Evolutionary conservation across 1,140 invertebrate genomes (phyloP).

Genomic region (Formica selysi): DNA sequence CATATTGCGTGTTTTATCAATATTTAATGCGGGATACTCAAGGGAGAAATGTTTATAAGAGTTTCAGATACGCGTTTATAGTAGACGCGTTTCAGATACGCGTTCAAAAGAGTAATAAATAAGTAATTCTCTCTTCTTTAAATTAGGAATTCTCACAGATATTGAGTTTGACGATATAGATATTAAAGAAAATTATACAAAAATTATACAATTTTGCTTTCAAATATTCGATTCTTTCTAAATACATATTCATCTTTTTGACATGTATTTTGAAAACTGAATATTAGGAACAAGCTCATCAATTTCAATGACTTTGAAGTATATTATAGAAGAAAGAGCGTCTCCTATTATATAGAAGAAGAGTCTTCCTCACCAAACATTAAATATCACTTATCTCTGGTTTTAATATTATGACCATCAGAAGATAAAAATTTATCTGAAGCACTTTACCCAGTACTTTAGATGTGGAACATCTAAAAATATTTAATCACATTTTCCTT

Average conservation of each 20-base stretch:
- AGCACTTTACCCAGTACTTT: no score
- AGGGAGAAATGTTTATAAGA: slow-evolving; percentile 20
- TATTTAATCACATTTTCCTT: no score
- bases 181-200: slow-evolving; percentile 12
- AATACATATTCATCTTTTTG: not conserved
- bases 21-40: not conserved
- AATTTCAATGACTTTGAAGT: no score
- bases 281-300: no score
- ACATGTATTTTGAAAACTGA: no score
- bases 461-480: no score
- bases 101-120: not conserved
- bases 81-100: not conserved
- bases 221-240: not conserved
- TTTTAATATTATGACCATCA: no score
- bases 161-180: not conserved
- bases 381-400: no score
- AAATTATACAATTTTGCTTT: not conserved
- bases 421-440: no score
- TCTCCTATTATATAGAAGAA: no score
- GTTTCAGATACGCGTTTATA: not conserved
- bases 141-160: not conserved
- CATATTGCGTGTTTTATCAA: slow-evolving; percentile 12
- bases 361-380: no score
- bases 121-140: not conserved
- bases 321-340: no score